phyloP scores from a whole-genome alignment of 2,888 invertebrate genomes.

The Machimus rusticus region DNA sequence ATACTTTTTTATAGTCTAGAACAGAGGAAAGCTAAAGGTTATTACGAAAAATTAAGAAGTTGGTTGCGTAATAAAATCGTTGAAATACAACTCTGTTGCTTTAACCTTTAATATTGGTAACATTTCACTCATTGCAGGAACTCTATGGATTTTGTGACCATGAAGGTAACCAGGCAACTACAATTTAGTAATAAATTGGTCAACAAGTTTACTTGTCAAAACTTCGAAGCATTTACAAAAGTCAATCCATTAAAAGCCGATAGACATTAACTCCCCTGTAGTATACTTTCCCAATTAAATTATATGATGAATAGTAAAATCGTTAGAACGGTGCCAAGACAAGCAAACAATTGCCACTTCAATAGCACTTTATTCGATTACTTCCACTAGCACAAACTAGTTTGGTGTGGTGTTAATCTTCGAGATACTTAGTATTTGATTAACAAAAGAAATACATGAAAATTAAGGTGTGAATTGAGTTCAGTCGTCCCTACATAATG shows the following conservation, averaged over 20 bases:
- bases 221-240: background rate
- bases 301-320: background rate
- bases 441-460: background rate
- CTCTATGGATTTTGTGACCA: background rate
- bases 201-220: background rate
- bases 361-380: background rate
- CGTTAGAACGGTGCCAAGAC: background rate
- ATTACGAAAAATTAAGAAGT: background rate
- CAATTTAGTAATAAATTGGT: background rate
- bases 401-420: background rate
- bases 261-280: background rate
- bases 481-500: background rate
- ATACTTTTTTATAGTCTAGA: background rate
- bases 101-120: background rate
- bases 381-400: background rate
- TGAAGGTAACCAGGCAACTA: background rate
- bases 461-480: background rate
- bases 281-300: background rate
- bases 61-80: background rate
- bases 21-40: background rate
- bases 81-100: background rate
- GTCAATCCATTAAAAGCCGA: background rate
- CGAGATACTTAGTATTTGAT: background rate
- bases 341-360: background rate
- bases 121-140: no score